Evolutionary conservation across 2,797 vertebrate species (phyloP).

Genomic region (Morus bassanus): DNA sequence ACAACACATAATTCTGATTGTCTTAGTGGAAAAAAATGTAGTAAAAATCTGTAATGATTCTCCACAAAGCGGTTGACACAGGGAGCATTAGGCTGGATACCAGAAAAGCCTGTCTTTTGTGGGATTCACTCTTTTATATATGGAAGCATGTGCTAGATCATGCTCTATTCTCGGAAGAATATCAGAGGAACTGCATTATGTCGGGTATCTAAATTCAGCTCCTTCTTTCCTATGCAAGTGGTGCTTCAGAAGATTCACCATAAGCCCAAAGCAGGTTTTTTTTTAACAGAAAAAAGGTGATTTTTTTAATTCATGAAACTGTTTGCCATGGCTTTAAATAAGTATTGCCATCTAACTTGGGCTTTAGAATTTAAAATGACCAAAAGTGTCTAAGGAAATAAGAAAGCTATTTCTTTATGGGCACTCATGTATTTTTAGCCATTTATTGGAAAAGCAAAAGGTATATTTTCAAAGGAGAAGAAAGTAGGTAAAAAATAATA

Average conservation of each 20-base stretch:
- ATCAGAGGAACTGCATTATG: neutral
- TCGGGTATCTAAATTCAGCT: neutral
- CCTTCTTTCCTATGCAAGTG: neutral
- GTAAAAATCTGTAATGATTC: neutral
- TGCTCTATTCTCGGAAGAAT: neutral
- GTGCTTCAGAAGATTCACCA: neutral
- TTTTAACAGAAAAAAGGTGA: neutral
- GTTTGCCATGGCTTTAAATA: neutral
- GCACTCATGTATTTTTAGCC: neutral
- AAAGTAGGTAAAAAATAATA: neutral
- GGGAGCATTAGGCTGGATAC: neutral
- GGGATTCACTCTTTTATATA: neutral
- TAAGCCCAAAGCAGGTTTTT: neutral
- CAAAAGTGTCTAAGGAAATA: neutral
- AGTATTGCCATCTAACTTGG: neutral
- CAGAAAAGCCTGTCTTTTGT: neutral
- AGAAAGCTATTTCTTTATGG: neutral
- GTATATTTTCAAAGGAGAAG: neutral
- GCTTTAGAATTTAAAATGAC: neutral
- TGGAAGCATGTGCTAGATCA: neutral
- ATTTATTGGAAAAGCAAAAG: neutral
- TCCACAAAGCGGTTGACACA: neutral
- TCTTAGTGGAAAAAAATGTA: neutral
- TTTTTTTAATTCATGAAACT: neutral
- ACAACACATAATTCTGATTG: neutral